Evolutionary conservation across 2,888 invertebrate species (phyloP).

Genomic region (Stratiomys singularior): DNA sequence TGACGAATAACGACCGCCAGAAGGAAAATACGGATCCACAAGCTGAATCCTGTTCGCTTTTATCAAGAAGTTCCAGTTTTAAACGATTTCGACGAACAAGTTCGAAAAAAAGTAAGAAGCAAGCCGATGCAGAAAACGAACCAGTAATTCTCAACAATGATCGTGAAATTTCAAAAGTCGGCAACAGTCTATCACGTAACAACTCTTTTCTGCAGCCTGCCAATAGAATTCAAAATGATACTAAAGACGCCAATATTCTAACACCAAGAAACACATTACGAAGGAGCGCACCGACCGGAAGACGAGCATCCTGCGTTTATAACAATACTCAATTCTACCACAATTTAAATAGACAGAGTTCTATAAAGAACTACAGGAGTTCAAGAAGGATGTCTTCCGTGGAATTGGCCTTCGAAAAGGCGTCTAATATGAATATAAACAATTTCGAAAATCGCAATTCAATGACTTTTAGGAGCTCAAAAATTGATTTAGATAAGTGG

Average conservation of each 20-base stretch:
- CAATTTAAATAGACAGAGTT: conserved; percentile 61
- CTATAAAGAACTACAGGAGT: conserved; percentile 59
- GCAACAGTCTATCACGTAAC: conserved; percentile 67
- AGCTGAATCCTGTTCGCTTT: conserved; percentile 56
- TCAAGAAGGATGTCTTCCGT: conserved; percentile 64
- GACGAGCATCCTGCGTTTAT: conserved; percentile 63
- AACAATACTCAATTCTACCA: conserved; percentile 64
- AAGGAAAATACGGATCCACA: not conserved
- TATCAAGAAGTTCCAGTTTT: conserved; percentile 77
- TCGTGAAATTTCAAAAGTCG: conserved; percentile 74
- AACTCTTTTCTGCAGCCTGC: conserved; percentile 71
- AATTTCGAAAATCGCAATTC: conserved; percentile 64
- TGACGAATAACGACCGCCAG: not conserved
- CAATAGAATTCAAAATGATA: conserved; percentile 79
- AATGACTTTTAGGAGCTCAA: conserved; percentile 62
- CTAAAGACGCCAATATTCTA: conserved; percentile 73
- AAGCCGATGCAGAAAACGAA: conserved; percentile 66
- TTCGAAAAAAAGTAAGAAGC: conserved; percentile 71
- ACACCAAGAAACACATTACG: conserved; percentile 78
- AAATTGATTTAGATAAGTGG: conserved; percentile 64
- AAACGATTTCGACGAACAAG: conserved; percentile 78
- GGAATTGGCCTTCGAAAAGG: conserved; percentile 64
- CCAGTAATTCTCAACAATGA: conserved; percentile 76
- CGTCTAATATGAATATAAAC: conserved; percentile 63
- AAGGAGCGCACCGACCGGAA: conserved; percentile 57